Conservation (phyloP, 1,140 invertebrate genomes). For the Drosophila burlai region DNA sequence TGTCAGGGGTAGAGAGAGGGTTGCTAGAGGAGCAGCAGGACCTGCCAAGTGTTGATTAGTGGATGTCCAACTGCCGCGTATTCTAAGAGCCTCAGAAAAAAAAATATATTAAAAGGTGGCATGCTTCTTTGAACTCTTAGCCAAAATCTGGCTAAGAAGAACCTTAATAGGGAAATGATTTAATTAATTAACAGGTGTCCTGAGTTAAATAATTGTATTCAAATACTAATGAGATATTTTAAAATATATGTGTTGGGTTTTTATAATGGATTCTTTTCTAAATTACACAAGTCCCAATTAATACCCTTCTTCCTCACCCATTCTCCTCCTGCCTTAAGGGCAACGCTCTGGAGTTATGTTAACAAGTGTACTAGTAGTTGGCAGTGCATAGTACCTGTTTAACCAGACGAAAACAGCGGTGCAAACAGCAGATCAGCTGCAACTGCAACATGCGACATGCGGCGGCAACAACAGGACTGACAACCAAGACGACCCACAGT, state of each 20-base stretch:
- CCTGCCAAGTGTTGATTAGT: constrained; percentile 52
- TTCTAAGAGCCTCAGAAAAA: neutral
- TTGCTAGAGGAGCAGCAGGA: constrained; percentile 43
- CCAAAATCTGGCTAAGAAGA: accelerated
- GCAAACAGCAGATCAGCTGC: constrained; percentile 48
- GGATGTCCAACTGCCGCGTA: constrained; percentile 4
- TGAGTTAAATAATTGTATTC: no score
- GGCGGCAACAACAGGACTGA: constrained; percentile 47
- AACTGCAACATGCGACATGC: constrained; percentile 49
- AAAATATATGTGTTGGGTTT: neutral
- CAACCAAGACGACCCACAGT: constrained; percentile 57
- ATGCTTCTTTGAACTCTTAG: neutral
- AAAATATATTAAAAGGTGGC: constrained; percentile 2
- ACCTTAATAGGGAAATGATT: neutral
- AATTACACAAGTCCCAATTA: neutral
- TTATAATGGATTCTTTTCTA: neutral
- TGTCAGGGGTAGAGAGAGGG: constrained; percentile 9
- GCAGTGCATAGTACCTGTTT: constrained; percentile 76
- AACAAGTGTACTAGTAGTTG: constrained; percentile 78
- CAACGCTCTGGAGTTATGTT: constrained; percentile 57
- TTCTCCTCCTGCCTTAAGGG: constrained; percentile 27
- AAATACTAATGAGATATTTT: no score
- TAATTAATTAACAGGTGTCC: neutral
- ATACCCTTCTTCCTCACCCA: neutral
- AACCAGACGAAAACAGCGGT: constrained; percentile 71